phyloP scores from a whole-genome alignment of 2,113 vertebrate species.

The Morone saxatilis region DNA sequence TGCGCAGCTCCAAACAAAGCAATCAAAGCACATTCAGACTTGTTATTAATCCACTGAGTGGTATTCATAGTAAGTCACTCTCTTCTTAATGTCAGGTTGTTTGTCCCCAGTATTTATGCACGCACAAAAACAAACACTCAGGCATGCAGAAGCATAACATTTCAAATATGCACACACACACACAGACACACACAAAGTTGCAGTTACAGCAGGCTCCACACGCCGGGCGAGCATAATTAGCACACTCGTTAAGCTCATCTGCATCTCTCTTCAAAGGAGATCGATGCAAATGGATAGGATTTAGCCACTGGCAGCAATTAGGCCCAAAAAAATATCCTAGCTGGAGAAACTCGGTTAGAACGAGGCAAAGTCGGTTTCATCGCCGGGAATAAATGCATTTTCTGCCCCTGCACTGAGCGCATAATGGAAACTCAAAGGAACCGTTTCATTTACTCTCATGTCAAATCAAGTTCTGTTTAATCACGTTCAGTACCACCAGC shows the following conservation, averaged over 20 bases:
- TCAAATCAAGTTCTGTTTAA: constrained; percentile 54
- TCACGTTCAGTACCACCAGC: constrained; percentile 25
- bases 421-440: constrained; percentile 42
- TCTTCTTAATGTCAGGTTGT: constrained; percentile 44
- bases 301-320: constrained; percentile 83
- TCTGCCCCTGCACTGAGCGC: constrained; percentile 14
- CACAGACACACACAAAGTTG: constrained; percentile 33
- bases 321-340: constrained; percentile 65
- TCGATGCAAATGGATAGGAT: constrained; percentile 84
- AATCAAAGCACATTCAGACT: constrained; percentile 6
- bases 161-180: constrained; percentile 9
- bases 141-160: constrained; percentile 32
- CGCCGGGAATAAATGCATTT: constrained; percentile 46
- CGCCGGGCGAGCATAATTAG: constrained; percentile 78
- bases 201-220: constrained; percentile 68
- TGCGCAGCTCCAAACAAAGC: constrained; percentile 8
- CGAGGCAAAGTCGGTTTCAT: constrained; percentile 58
- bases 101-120: constrained; percentile 33
- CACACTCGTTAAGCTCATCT: constrained; percentile 85
- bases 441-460: constrained; percentile 50
- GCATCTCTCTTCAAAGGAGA: constrained; percentile 85
- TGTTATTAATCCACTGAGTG: constrained; percentile 10
- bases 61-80: constrained; percentile 3
- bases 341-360: constrained; percentile 55
- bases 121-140: constrained; percentile 41